A percentile compares a stretch with the other conserved stretches of the same genome.
Evolutionary conservation across 2,888 invertebrate genomes (phyloP).

Genomic region (Oscheius onirici): DNA sequence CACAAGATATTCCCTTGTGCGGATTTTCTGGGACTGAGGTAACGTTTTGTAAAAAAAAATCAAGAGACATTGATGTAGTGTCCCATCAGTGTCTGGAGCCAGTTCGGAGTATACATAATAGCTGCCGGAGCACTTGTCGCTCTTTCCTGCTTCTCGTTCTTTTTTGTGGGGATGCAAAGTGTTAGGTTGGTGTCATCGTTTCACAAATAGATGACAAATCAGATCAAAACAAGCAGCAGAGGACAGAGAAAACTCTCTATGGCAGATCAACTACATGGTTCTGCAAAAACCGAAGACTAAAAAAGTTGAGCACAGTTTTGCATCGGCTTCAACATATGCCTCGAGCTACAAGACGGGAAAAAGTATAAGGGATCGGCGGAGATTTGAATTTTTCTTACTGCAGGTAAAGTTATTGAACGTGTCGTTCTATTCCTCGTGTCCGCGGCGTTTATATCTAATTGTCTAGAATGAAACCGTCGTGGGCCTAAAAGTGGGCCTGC

Average conservation of each 20-base stretch:
- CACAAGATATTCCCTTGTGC: background rate
- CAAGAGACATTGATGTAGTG: background rate
- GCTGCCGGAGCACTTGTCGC: background rate
- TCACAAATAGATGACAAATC: background rate
- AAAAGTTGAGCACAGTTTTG: constrained; percentile 14
- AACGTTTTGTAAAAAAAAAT: no score
- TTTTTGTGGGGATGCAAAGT: background rate
- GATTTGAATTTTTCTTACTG: constrained; percentile 6
- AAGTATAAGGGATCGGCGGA: constrained; percentile 6
- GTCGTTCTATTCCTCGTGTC: no score
- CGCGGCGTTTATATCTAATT: background rate
- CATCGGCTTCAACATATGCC: constrained; percentile 7
- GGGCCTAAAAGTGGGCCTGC: constrained; percentile 39
- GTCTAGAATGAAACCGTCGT: constrained; percentile 32
- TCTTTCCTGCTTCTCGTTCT: background rate
- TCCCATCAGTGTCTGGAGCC: background rate
- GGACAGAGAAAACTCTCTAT: constrained; percentile 8
- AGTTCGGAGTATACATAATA: background rate
- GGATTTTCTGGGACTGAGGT: background rate
- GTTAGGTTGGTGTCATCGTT: background rate
- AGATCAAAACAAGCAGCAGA: background rate
- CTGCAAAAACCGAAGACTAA: constrained; percentile 4
- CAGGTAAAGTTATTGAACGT: no score
- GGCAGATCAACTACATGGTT: background rate
- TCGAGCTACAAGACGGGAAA: constrained; percentile 9